Conservation (phyloP, 2,113 vertebrate genomes). For the Isichthys henryi region DNA sequence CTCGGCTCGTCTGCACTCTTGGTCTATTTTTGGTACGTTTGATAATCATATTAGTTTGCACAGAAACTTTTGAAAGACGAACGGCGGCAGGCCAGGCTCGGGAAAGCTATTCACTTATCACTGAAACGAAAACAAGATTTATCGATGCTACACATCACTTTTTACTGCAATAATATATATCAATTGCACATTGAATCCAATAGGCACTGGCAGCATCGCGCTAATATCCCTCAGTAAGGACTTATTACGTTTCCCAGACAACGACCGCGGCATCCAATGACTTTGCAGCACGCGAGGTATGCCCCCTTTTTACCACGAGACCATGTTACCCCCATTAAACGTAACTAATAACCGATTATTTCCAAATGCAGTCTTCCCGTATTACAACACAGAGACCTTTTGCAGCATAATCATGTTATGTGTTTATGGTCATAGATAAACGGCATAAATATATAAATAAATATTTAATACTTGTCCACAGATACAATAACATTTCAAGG, state of each 20-base stretch:
- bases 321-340: not conserved
- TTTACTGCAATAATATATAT: not conserved
- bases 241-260: not conserved
- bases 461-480: not conserved
- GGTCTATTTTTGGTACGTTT: not conserved
- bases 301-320: not conserved
- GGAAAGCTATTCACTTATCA: not conserved
- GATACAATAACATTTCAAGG: not conserved
- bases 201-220: not conserved
- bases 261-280: not conserved
- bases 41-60: not conserved
- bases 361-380: not conserved
- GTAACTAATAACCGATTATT: not conserved
- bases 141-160: not conserved
- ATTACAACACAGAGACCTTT: not conserved
- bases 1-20: not conserved
- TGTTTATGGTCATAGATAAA: not conserved
- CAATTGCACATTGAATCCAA: not conserved
- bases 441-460: not conserved
- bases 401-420: not conserved
- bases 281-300: not conserved
- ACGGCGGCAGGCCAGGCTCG: not conserved
- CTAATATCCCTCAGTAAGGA: not conserved
- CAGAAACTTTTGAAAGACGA: not conserved
- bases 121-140: not conserved